phyloP scores from a whole-genome alignment of 1,140 invertebrate species.

The Drosophila lacteicornis region DNA sequence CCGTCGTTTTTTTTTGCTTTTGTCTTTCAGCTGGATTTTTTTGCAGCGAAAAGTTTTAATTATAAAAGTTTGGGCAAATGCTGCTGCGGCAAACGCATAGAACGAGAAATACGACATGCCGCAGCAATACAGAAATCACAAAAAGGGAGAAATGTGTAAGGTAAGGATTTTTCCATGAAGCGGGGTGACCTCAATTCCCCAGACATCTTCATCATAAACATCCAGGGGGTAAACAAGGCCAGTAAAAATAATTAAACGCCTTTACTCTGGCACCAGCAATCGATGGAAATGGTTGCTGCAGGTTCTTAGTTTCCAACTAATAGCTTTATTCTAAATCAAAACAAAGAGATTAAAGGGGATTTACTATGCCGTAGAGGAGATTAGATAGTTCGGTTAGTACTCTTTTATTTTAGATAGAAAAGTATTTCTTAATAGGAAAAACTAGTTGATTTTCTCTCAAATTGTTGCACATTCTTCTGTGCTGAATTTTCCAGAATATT shows the following conservation, averaged over 20 bases:
- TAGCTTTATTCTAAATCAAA: background rate
- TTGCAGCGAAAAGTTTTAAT: constrained; percentile 72
- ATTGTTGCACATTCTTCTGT: constrained; percentile 10
- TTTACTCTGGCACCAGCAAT: constrained; percentile 18
- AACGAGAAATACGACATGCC: constrained; percentile 51
- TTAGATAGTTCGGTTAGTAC: background rate
- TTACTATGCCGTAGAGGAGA: background rate
- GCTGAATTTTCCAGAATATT: constrained; percentile 12
- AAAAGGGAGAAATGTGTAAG: constrained; percentile 9
- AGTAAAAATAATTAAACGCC: constrained; percentile 55
- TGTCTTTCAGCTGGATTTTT: constrained; percentile 35
- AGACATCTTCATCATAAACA: constrained; percentile 49
- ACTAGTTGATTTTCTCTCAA: background rate
- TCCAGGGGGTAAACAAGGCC: constrained; percentile 47
- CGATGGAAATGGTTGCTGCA: constrained; percentile 1
- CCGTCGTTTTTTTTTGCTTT: constrained; percentile 22
- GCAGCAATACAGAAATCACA: constrained; percentile 32
- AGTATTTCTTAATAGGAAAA: too few species aligned
- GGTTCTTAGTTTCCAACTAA: background rate
- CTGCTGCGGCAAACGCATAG: constrained; percentile 50
- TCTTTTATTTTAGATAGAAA: background rate
- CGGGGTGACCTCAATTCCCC: constrained; percentile 36
- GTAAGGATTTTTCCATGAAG: constrained; percentile 6
- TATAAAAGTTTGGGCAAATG: constrained; percentile 62
- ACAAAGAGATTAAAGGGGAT: background rate